Percentiles rank a stretch among this genome's conserved stretches.
These are phyloP conservation scores for Boloria euphrosyne DNA, from an alignment of 2,888 invertebrate species.

Conservation along the genomic window DNA sequence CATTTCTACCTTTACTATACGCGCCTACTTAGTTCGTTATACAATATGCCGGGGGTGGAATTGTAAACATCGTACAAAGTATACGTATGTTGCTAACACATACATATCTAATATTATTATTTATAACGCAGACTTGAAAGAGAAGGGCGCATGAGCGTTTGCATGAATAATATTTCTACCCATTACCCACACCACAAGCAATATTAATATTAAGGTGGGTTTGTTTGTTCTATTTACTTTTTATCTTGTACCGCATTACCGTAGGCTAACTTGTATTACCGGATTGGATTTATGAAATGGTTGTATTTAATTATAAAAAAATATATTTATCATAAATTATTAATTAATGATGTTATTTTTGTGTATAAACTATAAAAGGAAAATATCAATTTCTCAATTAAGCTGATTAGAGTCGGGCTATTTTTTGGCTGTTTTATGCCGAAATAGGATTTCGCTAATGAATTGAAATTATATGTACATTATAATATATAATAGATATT, in stretches of 20 bases:
- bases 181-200: constrained; percentile 41
- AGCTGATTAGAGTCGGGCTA: too few relatives aligned
- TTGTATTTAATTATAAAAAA: not conserved
- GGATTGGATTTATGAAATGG: constrained; percentile 24
- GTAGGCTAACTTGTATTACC: constrained; percentile 28
- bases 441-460: too few relatives aligned
- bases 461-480: too few relatives aligned
- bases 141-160: constrained; percentile 51
- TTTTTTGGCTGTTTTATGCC: too few relatives aligned
- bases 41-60: constrained; percentile 37
- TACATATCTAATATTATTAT: constrained; percentile 42
- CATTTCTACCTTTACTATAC: constrained; percentile 42
- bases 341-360: too few relatives aligned
- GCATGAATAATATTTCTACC: constrained; percentile 46
- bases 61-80: constrained; percentile 31
- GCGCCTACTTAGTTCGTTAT: constrained; percentile 28
- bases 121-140: constrained; percentile 44
- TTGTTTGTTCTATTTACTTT: constrained; percentile 40
- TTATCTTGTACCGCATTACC: constrained; percentile 35
- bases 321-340: too few relatives aligned
- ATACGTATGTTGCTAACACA: constrained; percentile 34
- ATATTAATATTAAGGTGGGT: constrained; percentile 40
- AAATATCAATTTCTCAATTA: too few relatives aligned
- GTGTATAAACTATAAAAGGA: too few relatives aligned
- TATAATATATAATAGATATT: too few relatives aligned